phyloP scores from a whole-genome alignment of 2,113 vertebrate species.

The Notarius lentiginosus region DNA sequence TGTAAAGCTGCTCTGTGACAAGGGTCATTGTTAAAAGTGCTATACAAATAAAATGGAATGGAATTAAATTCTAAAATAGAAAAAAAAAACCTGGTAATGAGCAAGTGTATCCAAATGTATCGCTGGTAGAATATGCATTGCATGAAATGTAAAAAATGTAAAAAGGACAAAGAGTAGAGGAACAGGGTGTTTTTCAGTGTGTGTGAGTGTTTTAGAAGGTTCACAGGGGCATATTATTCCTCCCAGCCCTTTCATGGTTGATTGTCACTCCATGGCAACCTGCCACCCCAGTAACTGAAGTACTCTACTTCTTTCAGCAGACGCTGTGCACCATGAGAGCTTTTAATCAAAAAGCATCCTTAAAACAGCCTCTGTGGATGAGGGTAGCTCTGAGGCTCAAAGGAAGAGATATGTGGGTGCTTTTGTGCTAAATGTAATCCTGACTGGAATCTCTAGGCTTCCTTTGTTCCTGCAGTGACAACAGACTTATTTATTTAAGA shows the following conservation, averaged over 20 bases:
- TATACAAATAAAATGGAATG: too few relatives aligned
- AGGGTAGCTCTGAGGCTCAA: constrained; percentile 15
- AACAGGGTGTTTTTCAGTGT: background rate
- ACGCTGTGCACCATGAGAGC: constrained; percentile 23
- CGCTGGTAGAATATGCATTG: background rate
- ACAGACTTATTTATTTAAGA: constrained; percentile 59
- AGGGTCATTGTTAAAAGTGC: too few relatives aligned
- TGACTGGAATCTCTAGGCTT: constrained; percentile 34
- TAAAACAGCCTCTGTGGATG: constrained; percentile 36
- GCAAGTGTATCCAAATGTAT: background rate
- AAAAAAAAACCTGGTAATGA: background rate
- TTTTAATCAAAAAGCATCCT: constrained; percentile 51
- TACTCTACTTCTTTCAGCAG: constrained; percentile 23
- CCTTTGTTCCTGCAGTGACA: constrained; percentile 46
- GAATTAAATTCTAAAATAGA: background rate
- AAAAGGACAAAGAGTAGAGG: background rate
- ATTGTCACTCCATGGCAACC: constrained; percentile 50
- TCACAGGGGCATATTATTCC: background rate
- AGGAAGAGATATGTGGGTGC: constrained; percentile 21
- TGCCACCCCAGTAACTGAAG: constrained; percentile 25
- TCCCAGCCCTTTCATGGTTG: constrained; percentile 39
- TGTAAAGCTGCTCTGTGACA: too few relatives aligned
- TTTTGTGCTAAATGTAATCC: constrained; percentile 40
- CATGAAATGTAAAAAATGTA: constrained; percentile 20
- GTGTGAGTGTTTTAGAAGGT: background rate